A percentile compares a stretch with the other conserved stretches of the same genome.
Conservation (phyloP, 2,113 vertebrate genomes). For the Psilopsiagon aurifrons region DNA sequence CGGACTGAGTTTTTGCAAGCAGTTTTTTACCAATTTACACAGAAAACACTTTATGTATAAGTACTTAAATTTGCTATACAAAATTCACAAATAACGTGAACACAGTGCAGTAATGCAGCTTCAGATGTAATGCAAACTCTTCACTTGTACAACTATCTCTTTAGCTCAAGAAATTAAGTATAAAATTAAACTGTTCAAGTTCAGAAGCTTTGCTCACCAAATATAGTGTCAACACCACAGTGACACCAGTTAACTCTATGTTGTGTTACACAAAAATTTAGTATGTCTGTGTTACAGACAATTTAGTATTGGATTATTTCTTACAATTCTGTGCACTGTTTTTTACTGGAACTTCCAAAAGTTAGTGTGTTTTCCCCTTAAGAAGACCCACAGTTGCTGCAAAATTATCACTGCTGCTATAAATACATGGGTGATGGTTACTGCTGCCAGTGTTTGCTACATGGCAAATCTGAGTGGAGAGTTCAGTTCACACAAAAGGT, state of each 20-base stretch:
- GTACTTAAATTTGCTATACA: background rate
- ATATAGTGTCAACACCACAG: background rate
- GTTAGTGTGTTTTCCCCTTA: background rate
- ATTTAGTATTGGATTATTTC: background rate
- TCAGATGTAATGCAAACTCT: background rate
- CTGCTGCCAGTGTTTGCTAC: background rate
- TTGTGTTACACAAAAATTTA: background rate
- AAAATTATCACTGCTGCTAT: background rate
- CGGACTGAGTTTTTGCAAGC: background rate
- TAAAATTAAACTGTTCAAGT: conserved; percentile 11
- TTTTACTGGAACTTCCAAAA: background rate
- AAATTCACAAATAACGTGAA: background rate
- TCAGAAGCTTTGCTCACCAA: background rate
- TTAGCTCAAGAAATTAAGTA: conserved; percentile 15
- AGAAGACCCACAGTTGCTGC: background rate
- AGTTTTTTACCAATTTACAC: background rate
- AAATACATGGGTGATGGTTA: background rate
- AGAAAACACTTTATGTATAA: background rate
- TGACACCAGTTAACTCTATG: background rate
- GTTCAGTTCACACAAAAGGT: background rate
- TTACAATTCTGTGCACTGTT: background rate
- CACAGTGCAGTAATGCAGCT: background rate
- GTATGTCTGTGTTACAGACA: background rate
- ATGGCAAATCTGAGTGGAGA: background rate
- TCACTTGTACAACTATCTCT: background rate